Conservation (phyloP, 2,888 invertebrate genomes). For the Podabrus alpinus region DNA sequence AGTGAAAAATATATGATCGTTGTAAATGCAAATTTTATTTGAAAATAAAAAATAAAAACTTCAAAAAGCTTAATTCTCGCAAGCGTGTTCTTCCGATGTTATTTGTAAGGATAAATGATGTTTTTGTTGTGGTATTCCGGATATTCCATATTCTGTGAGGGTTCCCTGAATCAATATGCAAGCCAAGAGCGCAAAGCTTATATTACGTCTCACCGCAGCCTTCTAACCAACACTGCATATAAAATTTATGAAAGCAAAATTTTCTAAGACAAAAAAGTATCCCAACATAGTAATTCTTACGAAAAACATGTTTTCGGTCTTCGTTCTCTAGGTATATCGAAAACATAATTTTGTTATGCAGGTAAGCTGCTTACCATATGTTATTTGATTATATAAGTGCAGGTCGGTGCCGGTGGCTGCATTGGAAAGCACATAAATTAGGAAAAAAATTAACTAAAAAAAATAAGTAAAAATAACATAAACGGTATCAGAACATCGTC, state of each 20-base stretch:
- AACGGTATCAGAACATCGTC: too few species aligned
- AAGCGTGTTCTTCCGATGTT: not conserved
- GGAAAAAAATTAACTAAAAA: not conserved
- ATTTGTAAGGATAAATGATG: conserved; percentile 27
- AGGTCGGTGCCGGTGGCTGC: too few species aligned
- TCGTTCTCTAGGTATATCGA: conserved; percentile 14
- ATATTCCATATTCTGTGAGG: conserved; percentile 34
- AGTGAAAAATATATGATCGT: not conserved
- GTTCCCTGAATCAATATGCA: conserved; percentile 39
- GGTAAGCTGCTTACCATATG: not conserved
- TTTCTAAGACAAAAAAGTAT: conserved; percentile 38
- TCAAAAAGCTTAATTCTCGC: not conserved
- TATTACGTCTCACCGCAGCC: conserved; percentile 39
- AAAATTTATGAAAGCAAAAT: conserved; percentile 48
- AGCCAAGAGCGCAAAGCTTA: conserved; percentile 37
- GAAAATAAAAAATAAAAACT: not conserved
- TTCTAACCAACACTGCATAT: conserved; percentile 42
- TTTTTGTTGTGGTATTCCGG: conserved; percentile 33
- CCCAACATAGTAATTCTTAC: conserved; percentile 11
- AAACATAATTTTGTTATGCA: conserved; percentile 2
- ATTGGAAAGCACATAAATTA: not conserved
- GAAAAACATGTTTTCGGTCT: conserved; percentile 38
- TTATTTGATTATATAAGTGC: not conserved
- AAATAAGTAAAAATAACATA: not conserved
- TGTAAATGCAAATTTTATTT: not conserved